Evolutionary conservation across 2,113 vertebrate species (phyloP).

Genomic region (Daphoenositta chrysoptera): DNA sequence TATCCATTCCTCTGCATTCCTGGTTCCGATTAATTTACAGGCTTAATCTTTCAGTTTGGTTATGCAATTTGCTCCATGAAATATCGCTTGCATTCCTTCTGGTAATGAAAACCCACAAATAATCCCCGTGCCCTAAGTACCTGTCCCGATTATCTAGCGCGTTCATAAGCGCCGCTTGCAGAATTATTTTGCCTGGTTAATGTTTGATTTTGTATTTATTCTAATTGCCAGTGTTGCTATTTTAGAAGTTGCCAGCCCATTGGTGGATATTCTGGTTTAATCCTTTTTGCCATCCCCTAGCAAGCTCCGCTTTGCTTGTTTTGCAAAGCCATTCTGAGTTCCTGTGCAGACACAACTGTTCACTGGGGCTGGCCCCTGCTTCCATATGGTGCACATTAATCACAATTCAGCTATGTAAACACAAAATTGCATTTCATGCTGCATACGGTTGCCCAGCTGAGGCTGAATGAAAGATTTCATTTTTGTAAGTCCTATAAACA

Average conservation of each 20-base stretch:
- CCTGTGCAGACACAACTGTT: slow-evolving; percentile 32
- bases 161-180: not conserved
- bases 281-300: not conserved
- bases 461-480: slow-evolving; percentile 49
- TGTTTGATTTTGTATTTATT: slow-evolving; percentile 22
- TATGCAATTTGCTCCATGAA: slow-evolving; percentile 3
- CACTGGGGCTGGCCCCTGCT: slow-evolving; percentile 2
- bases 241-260: not conserved
- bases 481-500: not conserved
- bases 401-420: slow-evolving; percentile 54
- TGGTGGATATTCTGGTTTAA: slow-evolving; percentile 39
- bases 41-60: not conserved
- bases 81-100: not conserved
- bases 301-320: not conserved
- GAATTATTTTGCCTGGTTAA: not conserved
- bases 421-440: slow-evolving; percentile 35
- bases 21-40: not conserved
- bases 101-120: slow-evolving; percentile 7
- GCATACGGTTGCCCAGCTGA: not conserved
- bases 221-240: slow-evolving; percentile 1
- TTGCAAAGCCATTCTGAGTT: not conserved
- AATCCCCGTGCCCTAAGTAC: not conserved
- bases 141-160: not conserved
- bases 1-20: not conserved
- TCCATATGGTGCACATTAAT: slow-evolving; percentile 61